Percentiles rank a stretch among this genome's conserved stretches.
phyloP scores from a whole-genome alignment of 1,140 invertebrate species.

The Lordiphosa stackelbergi region DNA sequence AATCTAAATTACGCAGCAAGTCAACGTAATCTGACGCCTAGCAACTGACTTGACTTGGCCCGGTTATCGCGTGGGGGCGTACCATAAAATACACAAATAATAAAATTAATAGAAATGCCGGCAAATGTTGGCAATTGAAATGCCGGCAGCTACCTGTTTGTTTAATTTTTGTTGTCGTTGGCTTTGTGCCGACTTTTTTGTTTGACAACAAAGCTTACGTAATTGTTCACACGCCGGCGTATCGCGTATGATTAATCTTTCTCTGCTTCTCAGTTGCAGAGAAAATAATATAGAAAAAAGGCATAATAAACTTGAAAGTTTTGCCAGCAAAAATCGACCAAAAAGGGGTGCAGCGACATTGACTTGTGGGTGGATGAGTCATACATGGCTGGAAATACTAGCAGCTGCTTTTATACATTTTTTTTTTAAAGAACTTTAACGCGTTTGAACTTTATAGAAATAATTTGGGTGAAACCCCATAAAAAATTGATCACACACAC shows the following conservation, averaged over 20 bases:
- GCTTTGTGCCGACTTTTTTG: slow-evolving; percentile 52
- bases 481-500: slow-evolving; percentile 29
- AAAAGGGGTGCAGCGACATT: slow-evolving; percentile 4
- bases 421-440: slow-evolving; percentile 1
- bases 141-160: slow-evolving; percentile 38
- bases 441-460: not conserved
- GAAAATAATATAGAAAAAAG: not conserved
- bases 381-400: slow-evolving; percentile 10
- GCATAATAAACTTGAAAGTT: slow-evolving; percentile 1
- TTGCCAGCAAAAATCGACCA: not conserved
- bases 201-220: slow-evolving; percentile 71
- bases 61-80: slow-evolving; percentile 17
- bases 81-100: slow-evolving; percentile 4
- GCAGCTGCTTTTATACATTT: slow-evolving; percentile 42
- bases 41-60: slow-evolving; percentile 2
- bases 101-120: slow-evolving; percentile 2
- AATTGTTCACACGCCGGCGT: slow-evolving; percentile 26
- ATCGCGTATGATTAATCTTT: slow-evolving; percentile 9
- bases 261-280: not conserved
- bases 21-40: not conserved
- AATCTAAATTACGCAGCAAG: slow-evolving; percentile 9
- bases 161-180: slow-evolving; percentile 29
- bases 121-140: slow-evolving; percentile 24
- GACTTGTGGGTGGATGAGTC: slow-evolving; percentile 1
- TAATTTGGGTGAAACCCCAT: slow-evolving; percentile 12